phyloP scores from a whole-genome alignment of 2,113 vertebrate species.

The Prionailurus bengalensis region DNA sequence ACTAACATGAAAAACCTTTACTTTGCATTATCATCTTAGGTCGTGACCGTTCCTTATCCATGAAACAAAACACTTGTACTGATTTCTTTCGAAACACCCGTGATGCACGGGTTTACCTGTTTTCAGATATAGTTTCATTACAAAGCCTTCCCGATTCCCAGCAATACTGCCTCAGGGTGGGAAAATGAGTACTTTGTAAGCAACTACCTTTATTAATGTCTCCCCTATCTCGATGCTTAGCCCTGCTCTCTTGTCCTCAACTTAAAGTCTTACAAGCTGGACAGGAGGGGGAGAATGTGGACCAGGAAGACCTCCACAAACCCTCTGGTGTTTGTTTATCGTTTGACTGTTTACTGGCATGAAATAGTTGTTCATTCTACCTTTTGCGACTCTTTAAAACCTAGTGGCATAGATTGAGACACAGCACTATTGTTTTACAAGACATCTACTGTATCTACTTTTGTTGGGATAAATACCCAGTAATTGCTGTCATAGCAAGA shows the following conservation, averaged over 20 bases:
- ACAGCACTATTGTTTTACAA: constrained; percentile 90
- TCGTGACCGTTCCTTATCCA: constrained; percentile 53
- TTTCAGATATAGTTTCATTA: constrained; percentile 48
- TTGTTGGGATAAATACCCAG: constrained; percentile 90
- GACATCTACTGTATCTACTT: constrained; percentile 89
- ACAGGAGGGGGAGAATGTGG: background rate
- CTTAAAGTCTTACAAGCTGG: constrained; percentile 1
- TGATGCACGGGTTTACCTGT: constrained; percentile 41
- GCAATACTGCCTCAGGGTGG: constrained; percentile 35
- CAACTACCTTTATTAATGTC: constrained; percentile 6
- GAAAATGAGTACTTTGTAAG: background rate
- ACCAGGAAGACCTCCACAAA: constrained; percentile 69
- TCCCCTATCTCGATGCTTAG: background rate
- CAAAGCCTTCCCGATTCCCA: constrained; percentile 47
- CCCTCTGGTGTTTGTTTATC: background rate
- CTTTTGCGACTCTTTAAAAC: constrained; percentile 91
- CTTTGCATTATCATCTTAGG: constrained; percentile 54
- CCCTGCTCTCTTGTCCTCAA: constrained; percentile 36
- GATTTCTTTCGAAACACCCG: constrained; percentile 64
- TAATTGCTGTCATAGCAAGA: constrained; percentile 89
- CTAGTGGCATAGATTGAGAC: constrained; percentile 92
- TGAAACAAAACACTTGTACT: constrained; percentile 54
- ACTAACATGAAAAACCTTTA: constrained; percentile 60
- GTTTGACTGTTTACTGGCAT: constrained; percentile 87
- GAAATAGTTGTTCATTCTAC: constrained; percentile 90